Percentiles rank a stretch among this genome's conserved stretches.
These are phyloP conservation scores for Lepidonotus clava DNA, from an alignment of 2,888 invertebrate species.

Conservation along the genomic window DNA sequence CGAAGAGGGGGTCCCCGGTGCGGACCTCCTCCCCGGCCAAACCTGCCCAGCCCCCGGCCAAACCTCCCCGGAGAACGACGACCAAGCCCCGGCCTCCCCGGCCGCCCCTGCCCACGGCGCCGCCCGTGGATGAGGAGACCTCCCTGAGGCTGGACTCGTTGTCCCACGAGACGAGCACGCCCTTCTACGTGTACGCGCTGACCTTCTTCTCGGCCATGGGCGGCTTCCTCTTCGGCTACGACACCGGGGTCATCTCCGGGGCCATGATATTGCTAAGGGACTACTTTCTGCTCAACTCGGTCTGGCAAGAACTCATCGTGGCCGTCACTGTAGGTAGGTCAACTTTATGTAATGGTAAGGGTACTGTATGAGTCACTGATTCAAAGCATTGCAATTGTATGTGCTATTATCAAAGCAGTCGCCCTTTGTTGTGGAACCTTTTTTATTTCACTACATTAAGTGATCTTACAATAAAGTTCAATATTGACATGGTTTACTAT, in stretches of 20 bases:
- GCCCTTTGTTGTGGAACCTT: too few relatives aligned
- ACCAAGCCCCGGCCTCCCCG: background rate
- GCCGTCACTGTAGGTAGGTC: conserved; percentile 80
- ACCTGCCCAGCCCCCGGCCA: background rate
- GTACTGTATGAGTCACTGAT: too few relatives aligned
- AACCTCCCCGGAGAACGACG: conserved; percentile 2
- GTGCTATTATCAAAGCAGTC: too few relatives aligned
- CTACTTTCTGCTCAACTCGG: conserved; percentile 79
- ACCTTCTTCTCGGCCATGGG: conserved; percentile 79
- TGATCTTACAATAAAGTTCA: too few relatives aligned
- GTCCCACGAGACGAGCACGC: conserved; percentile 47
- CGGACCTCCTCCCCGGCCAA: background rate
- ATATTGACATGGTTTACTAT: too few relatives aligned
- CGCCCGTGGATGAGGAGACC: background rate
- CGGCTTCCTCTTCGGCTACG: conserved; percentile 84
- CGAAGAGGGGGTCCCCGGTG: background rate
- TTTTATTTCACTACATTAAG: too few relatives aligned
- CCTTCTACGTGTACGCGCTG: conserved; percentile 69
- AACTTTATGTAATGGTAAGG: too few relatives aligned
- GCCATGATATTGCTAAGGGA: conserved; percentile 81
- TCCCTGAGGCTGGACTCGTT: conserved; percentile 12
- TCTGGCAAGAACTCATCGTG: conserved; percentile 82
- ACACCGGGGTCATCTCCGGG: conserved; percentile 83
- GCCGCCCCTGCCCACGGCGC: conserved; percentile 34
- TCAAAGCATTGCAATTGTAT: too few relatives aligned